These are phyloP conservation scores for Seladonia tumulorum DNA, from an alignment of 2,888 invertebrate species.

Conservation along the genomic window DNA sequence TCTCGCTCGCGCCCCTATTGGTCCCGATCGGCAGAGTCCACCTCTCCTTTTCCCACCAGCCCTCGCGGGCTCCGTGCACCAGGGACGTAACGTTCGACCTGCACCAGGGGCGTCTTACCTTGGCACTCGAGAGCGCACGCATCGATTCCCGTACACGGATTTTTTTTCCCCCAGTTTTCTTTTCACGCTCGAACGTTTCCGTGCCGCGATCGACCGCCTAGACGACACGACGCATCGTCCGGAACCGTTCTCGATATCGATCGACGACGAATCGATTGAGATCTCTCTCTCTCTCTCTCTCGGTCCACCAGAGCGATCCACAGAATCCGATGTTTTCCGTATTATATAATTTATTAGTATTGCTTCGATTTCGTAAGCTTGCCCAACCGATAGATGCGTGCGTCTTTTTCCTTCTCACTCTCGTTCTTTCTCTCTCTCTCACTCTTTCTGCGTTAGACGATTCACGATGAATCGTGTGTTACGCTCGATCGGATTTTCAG, in stretches of 20 bases:
- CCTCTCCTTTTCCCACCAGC: constrained; percentile 60
- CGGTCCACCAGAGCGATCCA: not conserved
- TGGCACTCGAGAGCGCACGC: constrained; percentile 27
- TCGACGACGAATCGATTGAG: not conserved
- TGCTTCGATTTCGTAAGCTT: constrained; percentile 13
- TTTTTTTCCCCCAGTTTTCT: not conserved
- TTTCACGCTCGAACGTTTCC: not conserved
- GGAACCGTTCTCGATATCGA: not conserved
- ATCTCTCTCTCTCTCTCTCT: no score
- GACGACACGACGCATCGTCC: not conserved
- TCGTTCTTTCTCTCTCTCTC: not conserved
- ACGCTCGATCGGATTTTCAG: not conserved
- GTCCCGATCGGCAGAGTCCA: constrained; percentile 44
- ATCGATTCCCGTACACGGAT: not conserved
- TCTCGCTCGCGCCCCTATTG: constrained; percentile 43
- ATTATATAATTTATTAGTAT: constrained; percentile 58
- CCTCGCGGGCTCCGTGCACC: constrained; percentile 66
- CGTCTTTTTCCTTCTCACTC: not conserved
- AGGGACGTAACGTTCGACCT: constrained; percentile 56
- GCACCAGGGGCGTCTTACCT: constrained; percentile 50
- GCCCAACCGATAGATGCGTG: constrained; percentile 1
- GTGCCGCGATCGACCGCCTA: not conserved
- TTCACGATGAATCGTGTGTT: not conserved
- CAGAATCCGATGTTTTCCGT: constrained; percentile 4
- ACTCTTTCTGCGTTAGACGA: not conserved